Conservation (phyloP, 2,113 vertebrate genomes). For the Trichomycterus rosablanca region DNA sequence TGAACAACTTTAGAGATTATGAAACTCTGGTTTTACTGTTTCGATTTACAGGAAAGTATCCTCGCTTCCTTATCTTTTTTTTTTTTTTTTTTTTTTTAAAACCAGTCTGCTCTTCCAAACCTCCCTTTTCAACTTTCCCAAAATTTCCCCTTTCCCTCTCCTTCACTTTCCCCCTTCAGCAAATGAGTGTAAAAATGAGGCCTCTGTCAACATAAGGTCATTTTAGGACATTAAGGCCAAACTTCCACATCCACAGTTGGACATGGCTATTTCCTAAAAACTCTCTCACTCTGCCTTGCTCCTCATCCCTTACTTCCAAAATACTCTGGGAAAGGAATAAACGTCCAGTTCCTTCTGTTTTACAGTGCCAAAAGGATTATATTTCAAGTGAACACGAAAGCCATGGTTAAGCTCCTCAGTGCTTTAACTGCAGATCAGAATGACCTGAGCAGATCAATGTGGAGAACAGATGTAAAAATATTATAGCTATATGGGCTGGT, state of each 20-base stretch:
- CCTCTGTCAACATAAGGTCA: conserved; percentile 14
- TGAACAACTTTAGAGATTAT: not conserved
- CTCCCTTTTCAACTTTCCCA: not conserved
- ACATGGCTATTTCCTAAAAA: conserved; percentile 22
- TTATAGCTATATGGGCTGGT: not conserved
- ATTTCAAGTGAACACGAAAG: too few species aligned
- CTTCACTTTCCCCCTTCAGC: not conserved
- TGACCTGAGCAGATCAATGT: not conserved
- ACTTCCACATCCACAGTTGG: conserved; percentile 39
- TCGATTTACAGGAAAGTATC: too few species aligned
- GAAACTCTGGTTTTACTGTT: too few species aligned
- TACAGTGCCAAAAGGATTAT: too few species aligned
- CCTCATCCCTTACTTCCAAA: not conserved
- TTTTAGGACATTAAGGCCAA: conserved; percentile 11
- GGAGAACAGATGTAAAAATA: too few species aligned
- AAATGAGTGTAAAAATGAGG: conserved; percentile 22
- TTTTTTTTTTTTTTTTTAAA: not conserved
- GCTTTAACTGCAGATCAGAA: not conserved
- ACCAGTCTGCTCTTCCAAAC: conserved; percentile 3
- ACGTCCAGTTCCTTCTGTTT: too few species aligned
- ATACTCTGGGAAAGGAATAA: too few species aligned
- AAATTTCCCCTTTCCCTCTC: not conserved
- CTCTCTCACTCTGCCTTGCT: not conserved
- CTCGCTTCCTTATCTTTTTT: not conserved
- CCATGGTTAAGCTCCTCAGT: not conserved